Evolutionary conservation across 1,140 invertebrate genomes (phyloP), one percentile per base, ranked within the genome.

Genomic region (Chironomus striatipennis): DNA sequence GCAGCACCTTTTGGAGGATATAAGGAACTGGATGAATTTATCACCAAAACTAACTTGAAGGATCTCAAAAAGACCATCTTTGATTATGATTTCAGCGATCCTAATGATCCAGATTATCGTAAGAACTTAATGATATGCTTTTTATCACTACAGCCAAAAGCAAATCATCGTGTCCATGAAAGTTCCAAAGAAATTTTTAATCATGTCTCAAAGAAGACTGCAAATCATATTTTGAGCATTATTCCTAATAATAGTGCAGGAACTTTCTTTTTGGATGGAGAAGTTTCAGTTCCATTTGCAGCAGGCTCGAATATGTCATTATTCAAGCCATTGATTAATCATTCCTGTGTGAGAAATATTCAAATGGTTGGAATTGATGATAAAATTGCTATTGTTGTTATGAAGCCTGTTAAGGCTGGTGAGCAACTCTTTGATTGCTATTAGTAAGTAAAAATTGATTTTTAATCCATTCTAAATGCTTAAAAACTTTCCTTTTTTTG

Each of bases 281-380:
- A 34, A 34, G 2, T 5, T 34, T 34, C 24, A 34, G 24, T 34
- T 1, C 24, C 24, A 34, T 2, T 34, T 34, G 24, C 5, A 34
- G 24, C 24, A 2, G 24, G 24, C 5, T 34, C 24, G 5, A 34
- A 34, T 2, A 34, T 34, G 1, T 34, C 24, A 34, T 34, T 7
- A 8, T 18, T 67, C 17, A 7, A 8, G 7, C 1, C n/a, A 7
- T 8, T 67, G 0, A 12, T 97, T n/a, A 98, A 98, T 84, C 96
- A 98, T 81, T 93, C 93, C n/a, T 98, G 96, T 85, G 86, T 90
- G 78, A 92, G 94, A 7, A 95, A 95, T 84, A 89, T 95, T 8
- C 84, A 90, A 0, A 87, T 92, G 73, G 84, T 85, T 76, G 85
- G 82, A 47, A 85, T 85, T 75, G 83, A 87, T 57, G 84, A 86